Conservation (phyloP, 2,797 vertebrate genomes). For the Myoxocephalus aenaeus region DNA sequence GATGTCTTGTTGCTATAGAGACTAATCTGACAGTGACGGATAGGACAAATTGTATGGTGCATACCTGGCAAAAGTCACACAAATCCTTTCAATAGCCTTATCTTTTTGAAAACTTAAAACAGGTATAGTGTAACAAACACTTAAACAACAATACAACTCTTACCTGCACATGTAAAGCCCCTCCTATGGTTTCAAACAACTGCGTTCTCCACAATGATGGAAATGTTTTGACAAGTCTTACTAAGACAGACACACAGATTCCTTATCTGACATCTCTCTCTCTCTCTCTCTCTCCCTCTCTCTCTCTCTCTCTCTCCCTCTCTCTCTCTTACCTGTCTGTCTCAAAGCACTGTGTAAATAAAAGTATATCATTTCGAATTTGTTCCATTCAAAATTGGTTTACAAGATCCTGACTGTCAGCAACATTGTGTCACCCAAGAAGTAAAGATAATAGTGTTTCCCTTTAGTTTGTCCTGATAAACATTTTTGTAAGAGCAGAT, state of each 20-base stretch:
- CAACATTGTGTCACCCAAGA: neutral
- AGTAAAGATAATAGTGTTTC: neutral
- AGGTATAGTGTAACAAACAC: neutral
- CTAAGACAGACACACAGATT: slow-evolving; percentile 56
- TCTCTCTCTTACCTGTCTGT: neutral
- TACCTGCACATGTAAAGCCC: slow-evolving; percentile 43
- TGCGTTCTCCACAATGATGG: slow-evolving; percentile 68
- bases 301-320: too few species aligned
- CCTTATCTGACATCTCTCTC: slow-evolving; percentile 19
- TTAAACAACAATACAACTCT: neutral
- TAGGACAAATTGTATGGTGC: slow-evolving; percentile 20
- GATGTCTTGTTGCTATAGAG: slow-evolving; percentile 74
- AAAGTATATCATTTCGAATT: neutral
- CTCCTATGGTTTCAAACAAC: slow-evolving; percentile 33
- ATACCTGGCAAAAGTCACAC: neutral
- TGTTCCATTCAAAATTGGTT: neutral
- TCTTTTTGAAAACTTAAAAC: too few species aligned
- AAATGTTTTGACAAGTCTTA: slow-evolving; percentile 75
- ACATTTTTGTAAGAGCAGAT: neutral
- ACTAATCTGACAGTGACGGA: slow-evolving; percentile 57
- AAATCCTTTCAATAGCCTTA: slow-evolving; percentile 7
- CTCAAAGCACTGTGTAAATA: slow-evolving; percentile 15
- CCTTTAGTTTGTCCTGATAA: neutral
- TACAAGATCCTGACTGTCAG: neutral
- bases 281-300: too few species aligned